phyloP scores from a whole-genome alignment of 2,888 invertebrate species.

The Pelosia muscerda region DNA sequence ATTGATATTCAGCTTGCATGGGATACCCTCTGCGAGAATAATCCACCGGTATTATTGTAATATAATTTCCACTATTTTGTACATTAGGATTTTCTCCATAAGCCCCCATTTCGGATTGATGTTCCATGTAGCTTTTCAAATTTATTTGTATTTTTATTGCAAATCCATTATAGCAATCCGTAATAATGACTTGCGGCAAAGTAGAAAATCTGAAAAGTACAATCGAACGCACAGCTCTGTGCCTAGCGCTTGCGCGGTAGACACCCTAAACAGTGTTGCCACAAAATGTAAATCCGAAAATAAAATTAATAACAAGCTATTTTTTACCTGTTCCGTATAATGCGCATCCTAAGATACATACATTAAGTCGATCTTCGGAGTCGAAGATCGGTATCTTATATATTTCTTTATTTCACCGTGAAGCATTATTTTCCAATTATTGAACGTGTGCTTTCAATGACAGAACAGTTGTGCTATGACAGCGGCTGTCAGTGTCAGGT shows the following conservation, averaged over 20 bases:
- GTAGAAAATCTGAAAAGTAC: background rate
- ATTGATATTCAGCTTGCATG: conserved; percentile 87
- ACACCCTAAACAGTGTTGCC: background rate
- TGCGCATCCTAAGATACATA: no score
- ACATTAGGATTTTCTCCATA: conserved; percentile 82
- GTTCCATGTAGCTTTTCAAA: conserved; percentile 71
- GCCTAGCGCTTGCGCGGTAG: background rate
- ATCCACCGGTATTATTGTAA: conserved; percentile 88
- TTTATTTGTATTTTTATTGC: background rate
- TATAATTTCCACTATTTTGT: conserved; percentile 85
- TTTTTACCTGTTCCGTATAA: no score
- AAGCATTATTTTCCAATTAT: no score
- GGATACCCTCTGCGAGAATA: conserved; percentile 86
- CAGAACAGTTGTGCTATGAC: background rate
- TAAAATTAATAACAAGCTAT: background rate
- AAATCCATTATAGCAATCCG: conserved; percentile 21
- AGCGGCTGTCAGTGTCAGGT: background rate
- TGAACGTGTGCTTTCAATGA: no score
- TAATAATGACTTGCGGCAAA: background rate
- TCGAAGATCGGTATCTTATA: no score
- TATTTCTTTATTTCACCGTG: no score
- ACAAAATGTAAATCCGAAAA: background rate
- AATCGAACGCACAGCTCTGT: background rate
- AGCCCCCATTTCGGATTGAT: conserved; percentile 81
- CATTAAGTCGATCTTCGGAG: no score